A percentile compares a stretch with the other conserved stretches of the same genome.
Evolutionary conservation across 2,113 vertebrate genomes (phyloP).

Genomic region (Phyllostomus hastatus): DNA sequence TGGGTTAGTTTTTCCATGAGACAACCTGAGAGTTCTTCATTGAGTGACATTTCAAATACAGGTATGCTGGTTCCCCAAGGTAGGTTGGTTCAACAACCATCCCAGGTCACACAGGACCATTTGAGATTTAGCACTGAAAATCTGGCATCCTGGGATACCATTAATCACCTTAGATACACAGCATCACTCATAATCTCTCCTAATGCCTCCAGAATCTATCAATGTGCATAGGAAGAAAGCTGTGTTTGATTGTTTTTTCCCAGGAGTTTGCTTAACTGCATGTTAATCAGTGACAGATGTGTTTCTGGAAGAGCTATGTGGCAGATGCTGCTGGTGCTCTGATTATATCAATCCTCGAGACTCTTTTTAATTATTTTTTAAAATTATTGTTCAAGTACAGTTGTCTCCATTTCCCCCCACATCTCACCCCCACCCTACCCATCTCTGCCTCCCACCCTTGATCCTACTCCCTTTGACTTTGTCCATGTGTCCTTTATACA

Average conservation of each 20-base stretch:
- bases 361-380: not conserved
- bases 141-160: not conserved
- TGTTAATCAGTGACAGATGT: conserved; percentile 1
- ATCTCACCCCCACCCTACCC: no score
- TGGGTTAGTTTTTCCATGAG: not conserved
- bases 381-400: no score
- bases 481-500: no score
- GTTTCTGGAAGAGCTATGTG: not conserved
- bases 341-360: not conserved
- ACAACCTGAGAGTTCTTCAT: not conserved
- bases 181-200: not conserved
- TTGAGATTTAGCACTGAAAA: not conserved
- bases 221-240: not conserved
- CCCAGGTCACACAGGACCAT: not conserved
- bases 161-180: not conserved
- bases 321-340: not conserved
- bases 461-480: no score
- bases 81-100: not conserved
- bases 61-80: not conserved
- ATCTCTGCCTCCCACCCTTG: no score
- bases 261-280: conserved; percentile 1
- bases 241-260: not conserved
- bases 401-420: no score
- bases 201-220: not conserved
- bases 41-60: not conserved